phyloP scores from a whole-genome alignment of 2,797 vertebrate genomes.

The Lepilemur ruficaudatus region DNA sequence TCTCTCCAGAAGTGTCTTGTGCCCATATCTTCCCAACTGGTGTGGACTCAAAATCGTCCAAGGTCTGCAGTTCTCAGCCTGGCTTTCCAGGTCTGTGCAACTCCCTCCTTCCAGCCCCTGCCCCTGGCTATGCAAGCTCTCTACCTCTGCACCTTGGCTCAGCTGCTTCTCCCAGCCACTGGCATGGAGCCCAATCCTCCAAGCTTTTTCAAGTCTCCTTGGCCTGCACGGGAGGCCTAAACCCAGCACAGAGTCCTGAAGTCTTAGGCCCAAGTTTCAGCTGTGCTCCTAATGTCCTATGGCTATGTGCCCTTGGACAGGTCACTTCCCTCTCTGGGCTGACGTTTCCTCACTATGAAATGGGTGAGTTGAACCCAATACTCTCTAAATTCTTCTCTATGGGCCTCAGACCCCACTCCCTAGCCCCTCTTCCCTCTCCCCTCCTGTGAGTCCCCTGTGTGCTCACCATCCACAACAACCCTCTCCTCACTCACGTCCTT shows the following conservation, averaged over 20 bases:
- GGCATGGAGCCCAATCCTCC: accelerated
- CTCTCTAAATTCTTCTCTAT: neutral
- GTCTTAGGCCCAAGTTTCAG: neutral
- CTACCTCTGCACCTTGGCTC: neutral
- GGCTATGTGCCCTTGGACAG: neutral
- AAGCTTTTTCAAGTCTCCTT: neutral
- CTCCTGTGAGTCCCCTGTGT: neutral
- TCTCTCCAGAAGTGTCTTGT: neutral
- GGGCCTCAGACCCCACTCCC: neutral
- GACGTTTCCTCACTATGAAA: neutral
- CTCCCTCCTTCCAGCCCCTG: neutral
- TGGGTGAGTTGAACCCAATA: neutral
- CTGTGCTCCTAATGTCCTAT: neutral
- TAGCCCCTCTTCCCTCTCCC: accelerated
- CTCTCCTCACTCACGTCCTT: neutral
- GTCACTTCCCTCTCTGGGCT: neutral
- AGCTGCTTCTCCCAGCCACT: neutral
- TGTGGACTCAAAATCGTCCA: neutral
- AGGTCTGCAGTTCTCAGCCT: neutral
- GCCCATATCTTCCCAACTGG: neutral
- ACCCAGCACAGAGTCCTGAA: neutral
- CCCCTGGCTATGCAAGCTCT: too few species aligned
- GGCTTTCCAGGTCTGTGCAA: neutral
- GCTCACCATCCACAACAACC: neutral
- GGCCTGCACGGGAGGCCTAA: neutral